Conservation (phyloP, 2,113 vertebrate species). For the Myocastor coypus region DNA sequence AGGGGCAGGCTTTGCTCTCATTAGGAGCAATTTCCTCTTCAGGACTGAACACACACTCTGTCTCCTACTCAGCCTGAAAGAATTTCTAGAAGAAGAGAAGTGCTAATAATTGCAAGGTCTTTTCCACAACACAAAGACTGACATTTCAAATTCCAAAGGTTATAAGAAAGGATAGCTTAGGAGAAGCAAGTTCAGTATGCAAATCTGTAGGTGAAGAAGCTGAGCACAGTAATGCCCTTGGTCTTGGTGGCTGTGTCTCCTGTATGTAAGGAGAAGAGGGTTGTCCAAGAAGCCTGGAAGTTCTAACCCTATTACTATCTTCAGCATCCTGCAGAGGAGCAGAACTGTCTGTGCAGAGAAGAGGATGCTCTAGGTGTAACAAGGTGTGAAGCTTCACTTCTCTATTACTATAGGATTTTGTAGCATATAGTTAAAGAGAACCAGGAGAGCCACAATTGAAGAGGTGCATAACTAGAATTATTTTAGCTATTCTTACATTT, state of each 20-base stretch:
- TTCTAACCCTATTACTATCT: not conserved
- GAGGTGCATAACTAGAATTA: not conserved
- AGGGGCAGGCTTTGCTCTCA: not conserved
- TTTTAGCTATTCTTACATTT: not conserved
- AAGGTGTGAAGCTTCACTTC: not conserved
- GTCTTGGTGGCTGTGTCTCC: not conserved
- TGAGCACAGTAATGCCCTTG: rapidly evolving
- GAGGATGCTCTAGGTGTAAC: not conserved
- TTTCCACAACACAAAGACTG: not conserved
- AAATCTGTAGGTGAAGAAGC: not conserved
- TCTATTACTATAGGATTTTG: not conserved
- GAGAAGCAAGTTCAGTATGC: not conserved
- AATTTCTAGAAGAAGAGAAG: slow-evolving; percentile 26
- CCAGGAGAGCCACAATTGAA: not conserved
- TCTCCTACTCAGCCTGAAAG: slow-evolving; percentile 3
- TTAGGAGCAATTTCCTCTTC: slow-evolving; percentile 38
- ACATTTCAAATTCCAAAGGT: not conserved
- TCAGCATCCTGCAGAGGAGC: not conserved
- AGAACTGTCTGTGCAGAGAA: not conserved
- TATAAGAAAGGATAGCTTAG: not conserved
- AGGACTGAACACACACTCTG: not conserved
- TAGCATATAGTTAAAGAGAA: not conserved
- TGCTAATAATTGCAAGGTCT: slow-evolving; percentile 9
- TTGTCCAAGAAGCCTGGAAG: not conserved
- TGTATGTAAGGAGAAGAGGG: rapidly evolving